Evolutionary conservation across 2,888 invertebrate species (phyloP).

Genomic region (Adelognathus sp.): DNA sequence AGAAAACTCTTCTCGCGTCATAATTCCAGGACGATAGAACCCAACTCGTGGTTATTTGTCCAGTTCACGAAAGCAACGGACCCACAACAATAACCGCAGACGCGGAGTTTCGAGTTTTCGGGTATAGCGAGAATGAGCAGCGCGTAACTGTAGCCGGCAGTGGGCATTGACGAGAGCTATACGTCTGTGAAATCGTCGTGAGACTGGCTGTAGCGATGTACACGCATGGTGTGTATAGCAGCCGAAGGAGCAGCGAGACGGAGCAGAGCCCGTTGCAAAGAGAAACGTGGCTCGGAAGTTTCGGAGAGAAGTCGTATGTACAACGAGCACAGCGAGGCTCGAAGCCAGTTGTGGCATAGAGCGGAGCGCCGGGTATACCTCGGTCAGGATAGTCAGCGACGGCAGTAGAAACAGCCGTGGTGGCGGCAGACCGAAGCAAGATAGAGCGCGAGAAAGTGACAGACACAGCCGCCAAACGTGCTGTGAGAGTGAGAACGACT

Average conservation of each 20-base stretch:
- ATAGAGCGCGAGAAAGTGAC: slow-evolving; percentile 83
- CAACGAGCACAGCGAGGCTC: slow-evolving; percentile 56
- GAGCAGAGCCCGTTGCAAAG: slow-evolving; percentile 33
- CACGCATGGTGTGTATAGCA: slow-evolving; percentile 9
- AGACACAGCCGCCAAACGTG: slow-evolving; percentile 67
- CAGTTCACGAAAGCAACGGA: slow-evolving; percentile 46
- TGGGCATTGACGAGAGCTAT: slow-evolving; percentile 45
- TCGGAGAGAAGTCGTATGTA: slow-evolving; percentile 50
- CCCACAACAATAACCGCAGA: slow-evolving; percentile 50
- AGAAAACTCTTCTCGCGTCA: slow-evolving; percentile 39
- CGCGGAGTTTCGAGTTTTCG: slow-evolving; percentile 54
- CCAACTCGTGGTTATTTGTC: slow-evolving; percentile 28
- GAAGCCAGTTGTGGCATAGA: slow-evolving; percentile 56
- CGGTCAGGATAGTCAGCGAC: slow-evolving; percentile 54
- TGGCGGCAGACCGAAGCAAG: slow-evolving; percentile 76
- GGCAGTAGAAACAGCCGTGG: slow-evolving; percentile 58
- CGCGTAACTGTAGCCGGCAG: slow-evolving; percentile 46
- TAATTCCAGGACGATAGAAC: slow-evolving; percentile 50
- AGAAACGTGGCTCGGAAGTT: slow-evolving; percentile 42
- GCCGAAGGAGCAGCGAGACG: slow-evolving; percentile 35
- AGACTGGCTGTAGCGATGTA: slow-evolving; percentile 33
- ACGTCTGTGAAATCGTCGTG: slow-evolving; percentile 54
- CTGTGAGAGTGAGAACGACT: slow-evolving; percentile 41
- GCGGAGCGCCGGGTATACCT: slow-evolving; percentile 53
- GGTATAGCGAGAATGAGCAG: slow-evolving; percentile 52